phyloP scores from a whole-genome alignment of 2,797 vertebrate genomes.

The Phalloptychus januarius region DNA sequence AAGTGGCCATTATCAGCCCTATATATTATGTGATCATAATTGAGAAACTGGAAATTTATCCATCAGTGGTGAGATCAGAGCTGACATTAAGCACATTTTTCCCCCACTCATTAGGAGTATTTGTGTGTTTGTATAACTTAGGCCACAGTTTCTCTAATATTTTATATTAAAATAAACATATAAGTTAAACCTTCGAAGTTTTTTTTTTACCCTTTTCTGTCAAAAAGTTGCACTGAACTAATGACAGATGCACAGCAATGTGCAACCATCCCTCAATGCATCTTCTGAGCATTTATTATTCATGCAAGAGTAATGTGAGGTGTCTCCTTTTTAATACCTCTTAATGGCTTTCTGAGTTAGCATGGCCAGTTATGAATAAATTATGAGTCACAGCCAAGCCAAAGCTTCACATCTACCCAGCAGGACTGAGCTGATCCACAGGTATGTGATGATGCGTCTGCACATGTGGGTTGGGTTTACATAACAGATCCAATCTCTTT shows the following conservation, averaged over 20 bases:
- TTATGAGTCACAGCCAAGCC: slow-evolving; percentile 67
- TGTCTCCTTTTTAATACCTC: slow-evolving; percentile 78
- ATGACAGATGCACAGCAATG: slow-evolving; percentile 25
- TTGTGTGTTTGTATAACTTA: neutral
- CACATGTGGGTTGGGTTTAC: slow-evolving; percentile 5
- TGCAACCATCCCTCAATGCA: slow-evolving; percentile 28
- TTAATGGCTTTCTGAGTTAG: slow-evolving; percentile 80
- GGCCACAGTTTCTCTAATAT: neutral
- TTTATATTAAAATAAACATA: neutral
- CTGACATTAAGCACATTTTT: slow-evolving; percentile 42
- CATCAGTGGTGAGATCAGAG: slow-evolving; percentile 59
- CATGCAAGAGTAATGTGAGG: slow-evolving; percentile 75
- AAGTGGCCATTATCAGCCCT: slow-evolving; percentile 50
- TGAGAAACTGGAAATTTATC: slow-evolving; percentile 54
- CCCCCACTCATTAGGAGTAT: neutral
- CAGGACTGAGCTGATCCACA: slow-evolving; percentile 44
- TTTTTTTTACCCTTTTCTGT: neutral
- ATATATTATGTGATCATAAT: slow-evolving; percentile 53
- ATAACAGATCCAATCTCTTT: slow-evolving; percentile 1
- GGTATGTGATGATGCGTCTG: slow-evolving; percentile 27
- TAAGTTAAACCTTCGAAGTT: neutral
- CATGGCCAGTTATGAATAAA: slow-evolving; percentile 74
- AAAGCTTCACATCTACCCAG: slow-evolving; percentile 43
- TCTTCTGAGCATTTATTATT: slow-evolving; percentile 76
- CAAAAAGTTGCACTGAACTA: neutral